These are phyloP conservation scores for Polypedilum vanderplanki DNA, from an alignment of 1,140 invertebrate genomes.

Conservation along the genomic window DNA sequence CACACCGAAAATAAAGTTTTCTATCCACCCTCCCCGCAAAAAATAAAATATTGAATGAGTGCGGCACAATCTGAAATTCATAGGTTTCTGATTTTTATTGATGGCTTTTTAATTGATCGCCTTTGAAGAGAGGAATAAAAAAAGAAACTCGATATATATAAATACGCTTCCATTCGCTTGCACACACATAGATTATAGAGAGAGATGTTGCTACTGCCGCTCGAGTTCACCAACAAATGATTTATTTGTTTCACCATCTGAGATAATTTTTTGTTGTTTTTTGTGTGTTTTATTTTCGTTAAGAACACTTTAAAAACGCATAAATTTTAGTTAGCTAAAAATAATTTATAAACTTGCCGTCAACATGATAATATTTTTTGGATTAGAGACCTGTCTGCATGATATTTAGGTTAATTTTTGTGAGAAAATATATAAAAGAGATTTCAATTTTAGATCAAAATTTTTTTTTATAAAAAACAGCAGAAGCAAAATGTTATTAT, in stretches of 20 bases:
- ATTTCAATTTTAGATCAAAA: too few relatives aligned
- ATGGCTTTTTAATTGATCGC: slow-evolving; percentile 27
- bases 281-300: background rate
- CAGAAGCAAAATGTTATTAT: background rate
- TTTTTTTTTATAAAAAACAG: background rate
- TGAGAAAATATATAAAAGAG: background rate
- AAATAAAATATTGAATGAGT: slow-evolving; percentile 11
- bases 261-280: slow-evolving; percentile 15
- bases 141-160: slow-evolving; percentile 13
- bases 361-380: too few relatives aligned
- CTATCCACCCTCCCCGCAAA: slow-evolving; percentile 12
- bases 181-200: too few relatives aligned
- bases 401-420: background rate
- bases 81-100: slow-evolving; percentile 28
- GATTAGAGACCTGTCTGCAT: background rate
- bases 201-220: background rate
- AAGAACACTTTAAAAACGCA: slow-evolving; percentile 27
- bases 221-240: background rate
- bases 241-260: slow-evolving; percentile 9
- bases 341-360: background rate
- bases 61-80: slow-evolving; percentile 23
- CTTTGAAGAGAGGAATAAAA: background rate
- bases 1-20: slow-evolving; percentile 10
- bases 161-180: background rate
- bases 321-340: slow-evolving; percentile 20